phyloP scores from a whole-genome alignment of 2,888 invertebrate species.

The Sinelater perroti region DNA sequence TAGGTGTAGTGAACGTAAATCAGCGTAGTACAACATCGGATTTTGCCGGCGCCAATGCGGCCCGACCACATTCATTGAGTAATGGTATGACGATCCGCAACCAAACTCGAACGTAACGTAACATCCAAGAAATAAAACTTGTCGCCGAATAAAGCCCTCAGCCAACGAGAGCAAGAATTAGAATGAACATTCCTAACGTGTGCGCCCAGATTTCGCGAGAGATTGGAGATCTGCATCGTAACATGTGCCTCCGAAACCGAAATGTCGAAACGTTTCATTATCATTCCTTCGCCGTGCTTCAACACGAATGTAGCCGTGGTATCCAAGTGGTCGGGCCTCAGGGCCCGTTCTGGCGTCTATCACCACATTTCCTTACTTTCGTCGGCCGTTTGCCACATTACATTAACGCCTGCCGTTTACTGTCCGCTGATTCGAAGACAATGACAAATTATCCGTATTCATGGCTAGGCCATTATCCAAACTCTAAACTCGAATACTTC shows the following conservation, averaged over 20 bases:
- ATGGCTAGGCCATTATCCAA: slow-evolving; percentile 48
- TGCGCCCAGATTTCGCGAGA: slow-evolving; percentile 51
- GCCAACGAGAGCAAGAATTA: slow-evolving; percentile 53
- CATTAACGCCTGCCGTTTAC: slow-evolving; percentile 37
- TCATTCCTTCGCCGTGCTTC: too few relatives aligned
- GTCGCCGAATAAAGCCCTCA: slow-evolving; percentile 53
- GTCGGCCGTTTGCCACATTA: slow-evolving; percentile 27
- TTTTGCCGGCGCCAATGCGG: slow-evolving; percentile 27
- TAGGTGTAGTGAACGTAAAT: slow-evolving; percentile 21
- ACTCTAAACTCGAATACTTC: slow-evolving; percentile 50
- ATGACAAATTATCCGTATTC: slow-evolving; percentile 49
- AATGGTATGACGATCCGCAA: slow-evolving; percentile 51
- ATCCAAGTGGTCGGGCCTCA: too few relatives aligned
- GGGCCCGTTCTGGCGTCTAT: too few relatives aligned
- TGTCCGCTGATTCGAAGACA: slow-evolving; percentile 43
- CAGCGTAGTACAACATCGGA: not conserved
- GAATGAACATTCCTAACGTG: slow-evolving; percentile 52
- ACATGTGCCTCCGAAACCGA: slow-evolving; percentile 48
- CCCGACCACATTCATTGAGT: slow-evolving; percentile 45
- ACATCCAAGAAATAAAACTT: slow-evolving; percentile 56
- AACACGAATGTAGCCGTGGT: too few relatives aligned
- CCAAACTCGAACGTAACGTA: slow-evolving; percentile 55
- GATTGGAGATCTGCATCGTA: slow-evolving; percentile 53
- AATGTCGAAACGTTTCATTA: slow-evolving; percentile 29
- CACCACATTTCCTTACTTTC: slow-evolving; percentile 26